phyloP scores from a whole-genome alignment of 2,888 invertebrate genomes.

The Thymelicus sylvestris region DNA sequence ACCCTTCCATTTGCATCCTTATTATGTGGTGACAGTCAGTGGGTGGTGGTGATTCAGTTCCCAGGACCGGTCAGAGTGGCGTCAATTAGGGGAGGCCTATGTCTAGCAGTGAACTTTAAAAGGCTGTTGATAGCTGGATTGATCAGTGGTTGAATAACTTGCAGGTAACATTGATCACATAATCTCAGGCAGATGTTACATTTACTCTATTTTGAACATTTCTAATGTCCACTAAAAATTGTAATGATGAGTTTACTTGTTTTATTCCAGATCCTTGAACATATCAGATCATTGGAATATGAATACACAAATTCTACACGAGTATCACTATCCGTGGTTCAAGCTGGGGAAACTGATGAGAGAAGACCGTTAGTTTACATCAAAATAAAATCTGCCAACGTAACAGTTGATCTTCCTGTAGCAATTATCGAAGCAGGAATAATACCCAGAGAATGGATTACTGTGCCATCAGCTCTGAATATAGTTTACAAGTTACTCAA shows the following conservation, averaged over 20 bases:
- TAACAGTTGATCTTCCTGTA: conserved; percentile 67
- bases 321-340: conserved; percentile 52
- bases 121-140: too few species aligned
- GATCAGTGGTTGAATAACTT: too few species aligned
- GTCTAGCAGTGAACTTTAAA: too few species aligned
- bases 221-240: too few species aligned
- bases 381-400: conserved; percentile 66
- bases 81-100: too few species aligned
- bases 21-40: too few species aligned
- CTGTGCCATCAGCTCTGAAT: conserved; percentile 87
- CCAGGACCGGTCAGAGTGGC: too few species aligned
- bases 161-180: background rate
- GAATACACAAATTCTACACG: conserved; percentile 48
- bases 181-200: too few species aligned
- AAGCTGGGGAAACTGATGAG: conserved; percentile 60
- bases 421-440: conserved; percentile 86
- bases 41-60: too few species aligned
- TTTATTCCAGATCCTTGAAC: conserved; percentile 60
- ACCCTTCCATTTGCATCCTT: too few species aligned
- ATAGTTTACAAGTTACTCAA: conserved; percentile 85
- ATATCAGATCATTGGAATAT: conserved; percentile 53
- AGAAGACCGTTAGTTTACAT: conserved; percentile 69
- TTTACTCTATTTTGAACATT: too few species aligned
- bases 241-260: background rate
- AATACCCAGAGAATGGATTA: conserved; percentile 89